Conservation (phyloP, 1,140 invertebrate species). For the Nilaparvata lugens region DNA sequence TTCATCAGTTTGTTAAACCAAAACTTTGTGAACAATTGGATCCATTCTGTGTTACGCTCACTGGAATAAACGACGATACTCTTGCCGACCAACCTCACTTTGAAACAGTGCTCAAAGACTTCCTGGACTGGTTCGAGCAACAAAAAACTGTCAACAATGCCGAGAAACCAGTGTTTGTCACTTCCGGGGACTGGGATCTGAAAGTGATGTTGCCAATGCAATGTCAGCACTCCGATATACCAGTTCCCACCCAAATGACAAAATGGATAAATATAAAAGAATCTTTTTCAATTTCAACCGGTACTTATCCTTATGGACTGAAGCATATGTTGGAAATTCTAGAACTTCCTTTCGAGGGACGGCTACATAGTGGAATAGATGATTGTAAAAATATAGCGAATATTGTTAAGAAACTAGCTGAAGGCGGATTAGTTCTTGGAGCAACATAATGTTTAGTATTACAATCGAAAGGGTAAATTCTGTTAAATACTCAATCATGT, state of each 20-base stretch:
- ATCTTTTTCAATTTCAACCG: constrained; percentile 28
- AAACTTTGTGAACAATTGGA: neutral
- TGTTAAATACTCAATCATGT: too few species aligned
- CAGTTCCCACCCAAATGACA: constrained; percentile 39
- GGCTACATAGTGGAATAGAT: constrained; percentile 35
- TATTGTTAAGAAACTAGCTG: constrained; percentile 16
- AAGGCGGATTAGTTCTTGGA: neutral
- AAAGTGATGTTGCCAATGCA: constrained; percentile 47
- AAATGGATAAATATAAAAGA: constrained; percentile 53
- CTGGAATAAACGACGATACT: neutral
- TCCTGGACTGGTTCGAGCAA: neutral
- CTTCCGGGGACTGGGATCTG: constrained; percentile 56
- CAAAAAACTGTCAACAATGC: neutral
- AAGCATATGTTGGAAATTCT: constrained; percentile 30
- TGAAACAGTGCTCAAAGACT: neutral
- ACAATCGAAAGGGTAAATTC: too few species aligned
- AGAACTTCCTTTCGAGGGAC: constrained; percentile 29
- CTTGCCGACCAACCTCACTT: neutral
- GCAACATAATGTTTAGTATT: too few species aligned
- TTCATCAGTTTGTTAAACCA: neutral
- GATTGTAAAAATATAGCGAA: constrained; percentile 34
- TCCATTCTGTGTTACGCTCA: neutral
- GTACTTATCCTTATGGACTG: constrained; percentile 33
- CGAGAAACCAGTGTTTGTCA: constrained; percentile 38
- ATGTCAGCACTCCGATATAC: constrained; percentile 39